Conservation (phyloP, 2,888 invertebrate genomes). For the Orthosia cruda region DNA sequence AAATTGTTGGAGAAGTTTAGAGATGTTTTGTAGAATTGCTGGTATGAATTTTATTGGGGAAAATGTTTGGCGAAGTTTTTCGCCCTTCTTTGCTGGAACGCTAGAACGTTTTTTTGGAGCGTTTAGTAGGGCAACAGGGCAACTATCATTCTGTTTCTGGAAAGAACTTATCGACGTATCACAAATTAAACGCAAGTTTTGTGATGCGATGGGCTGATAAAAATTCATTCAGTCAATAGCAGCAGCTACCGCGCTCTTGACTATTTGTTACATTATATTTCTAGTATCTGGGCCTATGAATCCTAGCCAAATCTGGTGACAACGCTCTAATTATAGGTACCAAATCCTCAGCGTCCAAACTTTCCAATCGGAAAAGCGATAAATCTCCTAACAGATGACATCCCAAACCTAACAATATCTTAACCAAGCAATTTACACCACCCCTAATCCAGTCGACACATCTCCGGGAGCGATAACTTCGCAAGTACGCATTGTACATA, state of each 20-base stretch:
- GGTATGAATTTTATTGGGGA: slow-evolving; percentile 25
- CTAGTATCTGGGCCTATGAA: too few relatives aligned
- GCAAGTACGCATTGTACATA: slow-evolving; percentile 29
- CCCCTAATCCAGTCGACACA: slow-evolving; percentile 49
- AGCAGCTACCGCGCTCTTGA: too few relatives aligned
- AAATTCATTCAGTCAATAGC: too few relatives aligned
- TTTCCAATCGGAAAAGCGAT: neutral
- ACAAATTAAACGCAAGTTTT: too few relatives aligned
- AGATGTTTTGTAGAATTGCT: slow-evolving; percentile 25
- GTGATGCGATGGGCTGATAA: too few relatives aligned
- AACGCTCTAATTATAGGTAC: neutral
- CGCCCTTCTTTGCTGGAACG: neutral
- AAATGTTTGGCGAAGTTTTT: slow-evolving; percentile 1
- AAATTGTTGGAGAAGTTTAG: slow-evolving; percentile 62
- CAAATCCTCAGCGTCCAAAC: neutral
- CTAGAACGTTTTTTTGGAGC: neutral
- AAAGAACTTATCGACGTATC: too few relatives aligned
- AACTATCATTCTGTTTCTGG: too few relatives aligned
- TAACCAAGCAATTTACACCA: slow-evolving; percentile 41
- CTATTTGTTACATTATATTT: too few relatives aligned
- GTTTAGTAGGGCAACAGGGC: neutral
- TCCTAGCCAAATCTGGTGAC: too few relatives aligned
- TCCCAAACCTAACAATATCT: slow-evolving; percentile 23
- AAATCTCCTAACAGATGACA: slow-evolving; percentile 12
- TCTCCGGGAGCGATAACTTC: slow-evolving; percentile 43